Evolutionary conservation across 1,140 invertebrate species (phyloP), one percentile per base, ranked within the genome.

Genomic region (Bathynomus jamesi): DNA sequence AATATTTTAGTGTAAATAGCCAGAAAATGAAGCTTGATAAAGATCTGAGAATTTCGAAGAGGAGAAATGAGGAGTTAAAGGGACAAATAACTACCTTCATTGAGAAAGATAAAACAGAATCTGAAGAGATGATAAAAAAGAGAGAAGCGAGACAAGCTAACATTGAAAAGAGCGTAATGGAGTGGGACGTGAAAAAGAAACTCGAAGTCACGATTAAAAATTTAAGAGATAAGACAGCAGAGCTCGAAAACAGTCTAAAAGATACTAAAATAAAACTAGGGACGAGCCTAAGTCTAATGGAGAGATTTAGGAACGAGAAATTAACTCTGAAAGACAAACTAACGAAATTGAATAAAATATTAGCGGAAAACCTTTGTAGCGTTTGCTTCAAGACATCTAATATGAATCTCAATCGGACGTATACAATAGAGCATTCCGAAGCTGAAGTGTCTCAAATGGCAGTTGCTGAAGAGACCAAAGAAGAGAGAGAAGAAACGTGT

Each of bases 121-220:
- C 71, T 21, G 69, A 75, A 61, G 67, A 69, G 64, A 75, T 71
- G 66, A 46, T 68, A 7, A 17, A 71, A 46, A 65, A 71, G 13
- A 75, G 24, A 63, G 60, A 71, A 27, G 64, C 21, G 28, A 67
- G 67, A 21, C 66, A 64, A 46, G 66, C 73, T 17, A 40, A 29
- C n/a, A 68, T 28, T 28, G 69, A 75, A 32, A 69, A 75, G 60
- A 65, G 65, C 11, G 40, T 75, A 24, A 67, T 67, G 3, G 67
- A 69, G 28, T 75, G 73, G 73, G 73, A 75, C 24, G 73, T 71
- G 21, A 64, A 69, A 30, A 75, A 75, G 61, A 75, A 75, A 64
- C 27, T 71, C 0, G 61, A 69, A 29, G 53, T 29, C 8, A 27
- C 40, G 2, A 71, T 75, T 5, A 69, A 75, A 27, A 75, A 71